A percentile compares a stretch with the other conserved stretches of the same genome.
phyloP scores from a whole-genome alignment of 1,140 invertebrate species.

The Wasmannia auropunctata region DNA sequence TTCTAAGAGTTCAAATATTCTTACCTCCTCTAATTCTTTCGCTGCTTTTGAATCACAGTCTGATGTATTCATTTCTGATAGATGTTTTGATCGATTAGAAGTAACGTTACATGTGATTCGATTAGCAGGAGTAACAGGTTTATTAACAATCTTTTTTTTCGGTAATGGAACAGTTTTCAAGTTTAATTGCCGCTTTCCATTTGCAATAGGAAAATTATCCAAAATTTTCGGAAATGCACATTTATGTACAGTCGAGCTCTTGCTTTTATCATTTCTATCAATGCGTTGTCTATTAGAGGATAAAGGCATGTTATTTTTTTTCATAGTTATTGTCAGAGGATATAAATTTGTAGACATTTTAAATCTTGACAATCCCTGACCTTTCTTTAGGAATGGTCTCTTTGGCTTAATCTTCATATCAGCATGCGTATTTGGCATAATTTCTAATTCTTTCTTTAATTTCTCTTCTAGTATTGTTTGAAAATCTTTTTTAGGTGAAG shows the following conservation, averaged over 20 bases:
- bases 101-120: constrained; percentile 70
- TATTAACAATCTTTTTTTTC: constrained; percentile 66
- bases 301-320: constrained; percentile 81
- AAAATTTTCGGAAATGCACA: neutral
- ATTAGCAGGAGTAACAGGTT: constrained; percentile 76
- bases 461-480: constrained; percentile 81
- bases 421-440: constrained; percentile 9
- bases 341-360: constrained; percentile 60
- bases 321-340: neutral
- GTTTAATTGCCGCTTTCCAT: constrained; percentile 66
- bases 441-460: constrained; percentile 72
- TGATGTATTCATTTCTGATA: constrained; percentile 81
- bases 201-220: neutral
- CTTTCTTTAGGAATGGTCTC: constrained; percentile 83
- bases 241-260: constrained; percentile 45
- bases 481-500: constrained; percentile 83
- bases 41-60: constrained; percentile 81
- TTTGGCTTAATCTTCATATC: constrained; percentile 66
- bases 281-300: constrained; percentile 51
- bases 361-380: constrained; percentile 83
- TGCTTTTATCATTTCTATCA: constrained; percentile 70
- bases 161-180: constrained; percentile 74
- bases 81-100: constrained; percentile 56
- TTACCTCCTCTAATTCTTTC: constrained; percentile 87
- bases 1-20: constrained; percentile 90